phyloP scores from a whole-genome alignment of 2,113 vertebrate genomes.

The Beaufortia kweichowensis region DNA sequence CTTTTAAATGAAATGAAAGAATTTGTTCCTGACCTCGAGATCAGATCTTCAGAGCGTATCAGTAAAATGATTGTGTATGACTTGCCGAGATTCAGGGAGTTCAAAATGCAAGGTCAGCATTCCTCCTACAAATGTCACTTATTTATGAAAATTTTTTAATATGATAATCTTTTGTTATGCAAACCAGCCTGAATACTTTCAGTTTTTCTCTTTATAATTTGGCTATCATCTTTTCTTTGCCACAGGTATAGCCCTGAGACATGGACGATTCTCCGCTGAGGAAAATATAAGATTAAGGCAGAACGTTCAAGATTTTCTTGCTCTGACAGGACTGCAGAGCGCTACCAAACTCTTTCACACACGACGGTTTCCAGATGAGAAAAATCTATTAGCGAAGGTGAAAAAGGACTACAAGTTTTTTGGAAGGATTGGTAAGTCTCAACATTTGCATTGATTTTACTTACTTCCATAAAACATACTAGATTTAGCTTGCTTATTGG shows the following conservation, averaged over 20 bases:
- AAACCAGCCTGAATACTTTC: too few species aligned
- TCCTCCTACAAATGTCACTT: too few species aligned
- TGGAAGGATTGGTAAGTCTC: slow-evolving; percentile 60
- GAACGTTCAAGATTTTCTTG: slow-evolving; percentile 66
- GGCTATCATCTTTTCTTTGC: too few species aligned
- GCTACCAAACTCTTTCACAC: slow-evolving; percentile 64
- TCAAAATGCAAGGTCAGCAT: slow-evolving; percentile 45
- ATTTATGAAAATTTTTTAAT: too few species aligned
- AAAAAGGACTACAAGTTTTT: slow-evolving; percentile 58
- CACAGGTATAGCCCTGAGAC: slow-evolving; percentile 59
- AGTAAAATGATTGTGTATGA: slow-evolving; percentile 45
- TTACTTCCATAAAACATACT: neutral
- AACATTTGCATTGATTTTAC: neutral
- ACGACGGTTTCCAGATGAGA: slow-evolving; percentile 53
- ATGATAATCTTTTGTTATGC: too few species aligned
- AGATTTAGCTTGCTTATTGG: neutral
- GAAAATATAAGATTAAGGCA: slow-evolving; percentile 61
- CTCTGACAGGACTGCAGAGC: slow-evolving; percentile 62
- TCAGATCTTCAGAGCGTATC: neutral
- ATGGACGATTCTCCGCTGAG: slow-evolving; percentile 56
- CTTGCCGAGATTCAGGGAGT: slow-evolving; percentile 50
- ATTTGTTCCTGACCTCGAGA: slow-evolving; percentile 38
- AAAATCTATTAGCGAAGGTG: slow-evolving; percentile 46
- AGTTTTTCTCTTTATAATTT: too few species aligned
- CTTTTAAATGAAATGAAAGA: slow-evolving; percentile 41